Conservation (phyloP, 2,113 vertebrate species). For the Platichthys stellatus region DNA sequence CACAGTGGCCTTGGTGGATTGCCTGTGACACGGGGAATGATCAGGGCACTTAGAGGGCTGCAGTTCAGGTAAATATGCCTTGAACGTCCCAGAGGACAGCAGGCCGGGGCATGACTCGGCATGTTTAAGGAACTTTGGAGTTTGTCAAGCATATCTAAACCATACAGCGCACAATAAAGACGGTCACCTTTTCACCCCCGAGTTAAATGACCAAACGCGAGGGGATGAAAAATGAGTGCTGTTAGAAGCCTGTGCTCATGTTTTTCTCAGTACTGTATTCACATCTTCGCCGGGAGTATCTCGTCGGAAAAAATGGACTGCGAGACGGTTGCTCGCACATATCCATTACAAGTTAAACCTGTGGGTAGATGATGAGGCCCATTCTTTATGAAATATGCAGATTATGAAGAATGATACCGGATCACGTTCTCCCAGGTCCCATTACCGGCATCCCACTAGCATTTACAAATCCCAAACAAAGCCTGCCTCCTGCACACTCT, state of each 20-base stretch:
- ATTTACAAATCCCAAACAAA: constrained; percentile 73
- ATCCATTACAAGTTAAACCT: constrained; percentile 58
- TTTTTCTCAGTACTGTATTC: constrained; percentile 3
- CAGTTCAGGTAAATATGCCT: constrained; percentile 73
- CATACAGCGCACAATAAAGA: constrained; percentile 40
- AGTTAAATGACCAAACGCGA: constrained; percentile 27
- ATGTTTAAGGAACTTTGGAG: constrained; percentile 54
- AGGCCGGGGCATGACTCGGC: constrained; percentile 58
- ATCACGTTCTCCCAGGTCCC: constrained; percentile 50
- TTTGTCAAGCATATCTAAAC: constrained; percentile 53
- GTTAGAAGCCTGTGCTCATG: constrained; percentile 11
- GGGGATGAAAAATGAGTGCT: constrained; percentile 15
- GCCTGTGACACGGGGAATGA: constrained; percentile 78
- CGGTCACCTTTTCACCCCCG: constrained; percentile 30
- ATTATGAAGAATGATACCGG: constrained; percentile 61
- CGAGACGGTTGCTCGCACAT: constrained; percentile 33
- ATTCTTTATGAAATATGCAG: constrained; percentile 58
- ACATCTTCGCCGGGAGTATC: constrained; percentile 18
- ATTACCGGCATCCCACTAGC: constrained; percentile 64
- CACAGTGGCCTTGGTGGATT: constrained; percentile 76
- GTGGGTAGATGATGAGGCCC: constrained; percentile 49
- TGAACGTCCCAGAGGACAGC: constrained; percentile 66
- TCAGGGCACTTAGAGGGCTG: constrained; percentile 75
- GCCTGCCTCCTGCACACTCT: constrained; percentile 20
- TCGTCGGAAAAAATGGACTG: constrained; percentile 21